Evolutionary conservation across 2,113 vertebrate species (phyloP).

Genomic region (Halcyon senegalensis): DNA sequence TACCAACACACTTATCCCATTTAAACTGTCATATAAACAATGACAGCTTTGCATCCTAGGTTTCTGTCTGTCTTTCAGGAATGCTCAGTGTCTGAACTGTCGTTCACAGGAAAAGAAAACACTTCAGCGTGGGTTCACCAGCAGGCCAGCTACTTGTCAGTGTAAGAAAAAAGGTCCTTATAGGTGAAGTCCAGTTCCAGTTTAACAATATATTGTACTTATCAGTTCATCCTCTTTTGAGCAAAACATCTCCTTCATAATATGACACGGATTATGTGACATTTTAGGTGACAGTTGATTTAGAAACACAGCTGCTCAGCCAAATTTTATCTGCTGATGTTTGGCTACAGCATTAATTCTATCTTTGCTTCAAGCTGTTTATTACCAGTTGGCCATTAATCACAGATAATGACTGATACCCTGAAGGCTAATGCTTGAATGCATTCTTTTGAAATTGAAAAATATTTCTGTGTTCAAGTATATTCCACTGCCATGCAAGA

Average conservation of each 20-base stretch:
- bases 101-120: neutral
- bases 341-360: conserved; percentile 47
- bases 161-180: neutral
- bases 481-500: neutral
- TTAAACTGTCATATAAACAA: neutral
- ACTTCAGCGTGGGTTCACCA: neutral
- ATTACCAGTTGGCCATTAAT: conserved; percentile 1
- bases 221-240: neutral
- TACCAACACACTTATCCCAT: neutral
- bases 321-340: conserved; percentile 5
- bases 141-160: neutral
- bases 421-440: conserved; percentile 10
- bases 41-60: neutral
- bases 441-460: neutral
- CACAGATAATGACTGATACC: conserved; percentile 12
- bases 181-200: neutral
- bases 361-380: conserved; percentile 30
- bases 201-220: neutral
- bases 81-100: neutral
- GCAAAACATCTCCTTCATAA: neutral
- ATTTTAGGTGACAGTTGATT: conserved; percentile 25
- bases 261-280: neutral
- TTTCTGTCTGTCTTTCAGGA: neutral
- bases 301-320: conserved; percentile 7
- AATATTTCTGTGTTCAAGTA: neutral